Evolutionary conservation across 2,888 invertebrate genomes (phyloP).

Genomic region (Polydesmus complanatus): DNA sequence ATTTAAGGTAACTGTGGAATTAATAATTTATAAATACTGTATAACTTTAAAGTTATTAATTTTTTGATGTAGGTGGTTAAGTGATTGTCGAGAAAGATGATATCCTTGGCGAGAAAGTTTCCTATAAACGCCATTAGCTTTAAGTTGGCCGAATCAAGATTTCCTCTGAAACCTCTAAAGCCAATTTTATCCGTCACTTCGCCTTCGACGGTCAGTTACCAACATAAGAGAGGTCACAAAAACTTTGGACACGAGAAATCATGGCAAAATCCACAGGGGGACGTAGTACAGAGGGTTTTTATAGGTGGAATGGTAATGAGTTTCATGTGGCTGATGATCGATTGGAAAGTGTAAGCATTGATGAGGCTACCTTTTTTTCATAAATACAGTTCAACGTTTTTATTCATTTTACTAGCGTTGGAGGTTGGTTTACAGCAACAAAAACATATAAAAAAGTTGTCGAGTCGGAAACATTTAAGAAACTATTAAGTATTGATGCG

Average conservation of each 20-base stretch:
- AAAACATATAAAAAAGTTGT: neutral
- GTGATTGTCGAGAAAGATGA: too few species aligned
- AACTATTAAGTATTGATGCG: constrained; percentile 7
- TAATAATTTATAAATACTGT: too few species aligned
- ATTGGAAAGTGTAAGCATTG: constrained; percentile 1
- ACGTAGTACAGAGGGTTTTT: neutral
- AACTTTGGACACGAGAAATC: constrained; percentile 12
- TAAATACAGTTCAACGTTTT: neutral
- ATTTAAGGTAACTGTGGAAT: too few species aligned
- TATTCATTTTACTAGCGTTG: neutral
- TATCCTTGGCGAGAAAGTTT: too few species aligned
- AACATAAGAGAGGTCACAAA: neutral
- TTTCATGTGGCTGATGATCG: neutral
- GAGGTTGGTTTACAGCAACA: neutral
- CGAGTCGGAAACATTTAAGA: neutral
- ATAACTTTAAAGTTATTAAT: too few species aligned
- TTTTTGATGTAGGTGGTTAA: too few species aligned
- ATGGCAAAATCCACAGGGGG: neutral
- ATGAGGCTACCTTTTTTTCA: neutral
- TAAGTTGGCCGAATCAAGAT: too few species aligned
- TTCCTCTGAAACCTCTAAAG: too few species aligned
- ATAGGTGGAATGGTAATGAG: neutral
- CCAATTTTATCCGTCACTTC: too few species aligned
- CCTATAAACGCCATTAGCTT: too few species aligned
- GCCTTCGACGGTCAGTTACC: neutral